These are phyloP conservation scores for Chloebia gouldiae DNA, from an alignment of 2,113 vertebrate genomes.

Conservation along the genomic window DNA sequence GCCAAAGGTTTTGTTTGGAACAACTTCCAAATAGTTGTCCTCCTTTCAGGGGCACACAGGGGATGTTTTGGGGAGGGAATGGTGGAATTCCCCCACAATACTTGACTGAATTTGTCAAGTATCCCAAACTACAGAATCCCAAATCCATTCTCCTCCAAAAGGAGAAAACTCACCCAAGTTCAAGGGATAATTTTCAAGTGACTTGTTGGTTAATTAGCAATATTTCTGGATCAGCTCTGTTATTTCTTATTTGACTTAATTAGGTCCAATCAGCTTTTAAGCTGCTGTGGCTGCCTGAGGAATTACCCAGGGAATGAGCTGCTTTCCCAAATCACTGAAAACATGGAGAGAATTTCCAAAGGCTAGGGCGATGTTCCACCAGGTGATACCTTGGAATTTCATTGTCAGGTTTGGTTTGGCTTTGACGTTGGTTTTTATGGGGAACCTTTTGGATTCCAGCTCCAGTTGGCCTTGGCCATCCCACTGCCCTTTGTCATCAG, in stretches of 20 bases:
- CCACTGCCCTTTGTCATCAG: not conserved
- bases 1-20: not conserved
- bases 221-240: not conserved
- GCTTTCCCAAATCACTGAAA: not conserved
- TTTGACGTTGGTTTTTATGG: not conserved
- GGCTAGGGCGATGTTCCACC: no score
- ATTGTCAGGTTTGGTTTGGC: not conserved
- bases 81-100: not conserved
- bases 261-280: not conserved
- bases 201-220: not conserved
- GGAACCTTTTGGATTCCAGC: not conserved
- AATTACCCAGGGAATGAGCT: not conserved
- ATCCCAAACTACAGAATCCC: not conserved
- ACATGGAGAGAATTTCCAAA: not conserved
- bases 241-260: not conserved
- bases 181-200: not conserved
- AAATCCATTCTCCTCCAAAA: not conserved
- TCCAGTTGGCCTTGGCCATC: not conserved
- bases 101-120: not conserved
- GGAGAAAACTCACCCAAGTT: not conserved
- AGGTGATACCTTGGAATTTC: not conserved
- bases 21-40: not conserved
- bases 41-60: not conserved
- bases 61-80: accelerated
- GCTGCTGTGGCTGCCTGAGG: not conserved